Base-by-base conservation (phyloP, 1,140 invertebrate genomes). In the Drosophila repletoides region DNA sequence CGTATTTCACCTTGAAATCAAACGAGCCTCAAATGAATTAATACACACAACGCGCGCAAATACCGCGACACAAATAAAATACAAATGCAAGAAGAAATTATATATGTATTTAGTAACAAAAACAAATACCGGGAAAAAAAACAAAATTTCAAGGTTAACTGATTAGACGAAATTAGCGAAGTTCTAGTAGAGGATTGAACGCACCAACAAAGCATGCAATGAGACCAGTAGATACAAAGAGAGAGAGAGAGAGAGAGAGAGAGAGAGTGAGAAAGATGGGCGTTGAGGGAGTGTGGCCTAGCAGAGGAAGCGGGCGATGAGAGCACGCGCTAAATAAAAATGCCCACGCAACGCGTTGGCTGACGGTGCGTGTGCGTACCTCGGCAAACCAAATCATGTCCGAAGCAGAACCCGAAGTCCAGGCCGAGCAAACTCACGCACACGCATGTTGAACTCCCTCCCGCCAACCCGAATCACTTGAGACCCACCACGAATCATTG, bases 101-200 rank as follows among this genome's bases (percentile, higher is more conserved):
- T 41, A 19, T 38, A 34, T 38, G 43, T 59, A 64, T 61, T 66
- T 36, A 12, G 29, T 46, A 74, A 75, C 60, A 69, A 81, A 49
- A 75, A 80, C 64, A 75, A 83, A 74, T 72, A 75, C 48, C 10
- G 33, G 70, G 64, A 79, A 64, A 61, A 69, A 61, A 43, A 72
- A 70, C 38, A 86, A 74, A 69, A 72, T 76, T 84, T 86, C 80
- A 86, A 86, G 80, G 80, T 86, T 76, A 86, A 79, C 80, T 86
- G 80, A 86, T 86, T 86, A 86, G 81, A 86, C 64, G 72, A 87
- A 86, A 86, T 86, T 86, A 86, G 80, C 80, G 74, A 84, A 76
- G 81, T 86, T 86, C 76, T 87, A 79, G 52, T 63, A 76, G 77
- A 73, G 77, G 80, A 75, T 86, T 70, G 77, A 66, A 48, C 55